Base-by-base conservation (phyloP, 1,140 invertebrate species). In the Lordiphosa mommai region DNA sequence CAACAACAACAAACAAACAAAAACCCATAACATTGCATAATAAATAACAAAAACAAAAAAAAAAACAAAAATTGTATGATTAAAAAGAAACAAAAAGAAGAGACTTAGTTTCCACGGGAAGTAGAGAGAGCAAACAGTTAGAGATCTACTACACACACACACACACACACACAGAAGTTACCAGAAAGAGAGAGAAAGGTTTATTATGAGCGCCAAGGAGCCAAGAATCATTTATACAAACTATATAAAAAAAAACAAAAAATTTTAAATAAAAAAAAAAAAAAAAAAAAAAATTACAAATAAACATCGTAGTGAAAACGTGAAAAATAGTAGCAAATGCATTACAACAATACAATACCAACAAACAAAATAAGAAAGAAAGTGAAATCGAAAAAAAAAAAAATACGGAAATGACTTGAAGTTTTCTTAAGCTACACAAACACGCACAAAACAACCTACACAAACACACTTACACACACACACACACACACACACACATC, bases 191-290 rank as follows among this genome's bases (percentile, higher is more conserved):
- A 67, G 48, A 20, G 17, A 34, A 16, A 36, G 16, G 30, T 14
- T 4, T 53, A 66, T 63, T 58, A 58, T 82, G 60, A 61, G 55
- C 76, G 70, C 76, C 76, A 74, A 74, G 59, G 76, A 70, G 74
- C 53, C 71, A 74, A 80, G 57, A 74, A 74, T 74, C 76, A 82
- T 80, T 80, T 80, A 67, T 80, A 80, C 50, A 80, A 68, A 67
- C 57, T 80, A 82, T 82, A 82, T 80, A 48, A 48, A 59, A 51
- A 49, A 14, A 34, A 49, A 27, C 14, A 13, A 12, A 32, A 36
- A 43, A 57, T 9, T n/a, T 23, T 57, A 32, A 52, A 47, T 13
- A 27, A 46, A 32, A 32, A 50, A 20, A 13, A 36, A 57, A n/a
- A 1, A n/a, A 58, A 36, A 6, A 10, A 33, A 52, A 17, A 47